Evolutionary conservation across 2,888 invertebrate species (phyloP), one percentile per base, ranked within the genome.

Genomic region (Macropis europaea): DNA sequence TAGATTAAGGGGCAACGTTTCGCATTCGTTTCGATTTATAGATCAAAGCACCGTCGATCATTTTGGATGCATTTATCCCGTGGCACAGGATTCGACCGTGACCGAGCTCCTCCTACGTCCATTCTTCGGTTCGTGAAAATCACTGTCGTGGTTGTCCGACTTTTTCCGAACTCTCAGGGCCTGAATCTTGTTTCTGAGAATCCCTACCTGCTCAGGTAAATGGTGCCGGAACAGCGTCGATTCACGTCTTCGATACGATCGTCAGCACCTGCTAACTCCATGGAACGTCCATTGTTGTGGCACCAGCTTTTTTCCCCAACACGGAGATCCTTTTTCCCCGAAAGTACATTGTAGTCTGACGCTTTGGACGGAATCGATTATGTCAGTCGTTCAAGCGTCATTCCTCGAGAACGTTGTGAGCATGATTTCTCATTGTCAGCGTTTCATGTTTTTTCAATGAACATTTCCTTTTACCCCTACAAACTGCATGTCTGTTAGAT

Each of bases 151-250:
- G 53, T 47, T 36, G 36, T 45, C 47, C 26, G 19, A 52, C n/a
- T 57, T 64, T 64, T 64, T 52, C 26, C 28, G 3, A 17, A 22
- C 28, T 52, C 30, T 45, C 5, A 13, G 13, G 47, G 30, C n/a
- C 28, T 13, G 7, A 11, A 22, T 63, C 48, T 56, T n/a, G 13
- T 11, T 48, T 61, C 36, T 9, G n/a, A 32, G 43, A 67, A 67
- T 11, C 17, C 11, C 0, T 68, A 63, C 57, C 59, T 68, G 68
- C 22, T 50, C 73, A 70, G 64, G 45, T 71, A 57, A 22, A 48
- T 7, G 32, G 19, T 3, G 4, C 1, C n/a, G 15, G 22, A 45
- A 30, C 34, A 17, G 7, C 54, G 7, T 40, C 13, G 52, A 59
- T 59, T 52, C 52, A 40, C 22, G 7, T 32, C n/a, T 2, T 32